phyloP scores from a whole-genome alignment of 2,797 vertebrate genomes.

The Clarias platycephalus region DNA sequence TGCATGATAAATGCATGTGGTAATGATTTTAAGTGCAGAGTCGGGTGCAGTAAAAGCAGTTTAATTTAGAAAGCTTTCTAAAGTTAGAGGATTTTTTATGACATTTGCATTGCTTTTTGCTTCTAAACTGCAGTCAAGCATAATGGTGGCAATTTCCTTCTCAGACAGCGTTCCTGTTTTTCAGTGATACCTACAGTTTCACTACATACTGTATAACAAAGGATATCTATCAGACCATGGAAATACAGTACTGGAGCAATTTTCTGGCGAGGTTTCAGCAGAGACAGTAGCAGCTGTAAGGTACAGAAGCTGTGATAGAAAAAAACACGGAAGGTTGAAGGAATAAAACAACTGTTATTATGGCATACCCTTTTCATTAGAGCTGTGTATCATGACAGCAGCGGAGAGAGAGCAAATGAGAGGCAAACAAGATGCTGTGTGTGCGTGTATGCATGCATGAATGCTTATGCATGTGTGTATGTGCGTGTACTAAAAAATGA shows the following conservation, averaged over 20 bases:
- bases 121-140: conserved; percentile 28
- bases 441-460: background rate
- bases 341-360: background rate
- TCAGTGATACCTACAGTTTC: conserved; percentile 43
- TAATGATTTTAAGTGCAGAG: conserved; percentile 13
- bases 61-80: conserved; percentile 21
- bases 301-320: background rate
- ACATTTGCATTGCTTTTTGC: conserved; percentile 7
- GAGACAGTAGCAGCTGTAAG: background rate
- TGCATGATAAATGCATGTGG: background rate
- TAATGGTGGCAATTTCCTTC: conserved; percentile 49
- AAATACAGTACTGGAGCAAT: background rate
- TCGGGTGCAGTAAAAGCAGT: too few species aligned
- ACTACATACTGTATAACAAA: conserved; percentile 25
- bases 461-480: background rate
- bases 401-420: background rate
- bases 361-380: background rate
- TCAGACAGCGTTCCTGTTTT: conserved; percentile 31
- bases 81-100: background rate
- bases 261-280: background rate
- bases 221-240: conserved; percentile 10
- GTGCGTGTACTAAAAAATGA: background rate
- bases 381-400: background rate
- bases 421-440: conserved; percentile 6
- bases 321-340: background rate